A percentile compares a stretch with the other conserved stretches of the same genome.
Evolutionary conservation across 1,140 invertebrate species (phyloP).

Genomic region (Drosophila obscura): DNA sequence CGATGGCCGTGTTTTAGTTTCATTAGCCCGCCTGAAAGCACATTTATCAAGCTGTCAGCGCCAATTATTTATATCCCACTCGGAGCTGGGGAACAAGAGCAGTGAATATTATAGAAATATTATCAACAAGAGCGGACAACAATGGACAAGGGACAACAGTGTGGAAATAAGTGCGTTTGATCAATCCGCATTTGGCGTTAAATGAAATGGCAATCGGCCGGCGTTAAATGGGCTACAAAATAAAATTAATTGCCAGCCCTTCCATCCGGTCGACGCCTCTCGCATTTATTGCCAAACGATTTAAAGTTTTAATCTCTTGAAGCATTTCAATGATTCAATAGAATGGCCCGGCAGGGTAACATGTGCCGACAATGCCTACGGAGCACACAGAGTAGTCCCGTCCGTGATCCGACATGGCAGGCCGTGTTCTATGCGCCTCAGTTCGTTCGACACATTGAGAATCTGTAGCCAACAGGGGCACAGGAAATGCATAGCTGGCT

Average conservation of each 20-base stretch:
- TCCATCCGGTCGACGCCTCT: slow-evolving; percentile 7
- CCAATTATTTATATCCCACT: slow-evolving; percentile 70
- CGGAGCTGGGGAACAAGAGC: background rate
- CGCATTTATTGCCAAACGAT: slow-evolving; percentile 49
- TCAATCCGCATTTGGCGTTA: slow-evolving; percentile 44
- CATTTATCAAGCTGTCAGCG: slow-evolving; percentile 78
- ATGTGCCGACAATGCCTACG: slow-evolving; percentile 55
- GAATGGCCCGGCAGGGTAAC: slow-evolving; percentile 31
- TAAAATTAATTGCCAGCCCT: slow-evolving; percentile 60
- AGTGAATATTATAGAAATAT: slow-evolving; percentile 66
- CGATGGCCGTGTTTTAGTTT: slow-evolving; percentile 73
- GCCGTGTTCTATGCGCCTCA: slow-evolving; percentile 50
- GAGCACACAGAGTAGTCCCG: background rate
- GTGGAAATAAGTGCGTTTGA: slow-evolving; percentile 24
- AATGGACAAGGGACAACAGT: slow-evolving; percentile 2
- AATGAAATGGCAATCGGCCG: slow-evolving; percentile 54
- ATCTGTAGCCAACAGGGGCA: slow-evolving; percentile 27
- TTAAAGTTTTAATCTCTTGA: slow-evolving; percentile 70
- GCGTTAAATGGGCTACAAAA: slow-evolving; percentile 55
- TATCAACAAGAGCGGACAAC: slow-evolving; percentile 24
- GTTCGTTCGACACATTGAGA: slow-evolving; percentile 45
- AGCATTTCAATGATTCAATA: slow-evolving; percentile 36
- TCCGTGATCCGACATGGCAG: slow-evolving; percentile 32
- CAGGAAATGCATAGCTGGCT: slow-evolving; percentile 38
- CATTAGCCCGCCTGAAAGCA: slow-evolving; percentile 73